A percentile compares a stretch with the other conserved stretches of the same genome.
Evolutionary conservation across 1,140 invertebrate genomes (phyloP).

Genomic region (Dryas iulia): DNA sequence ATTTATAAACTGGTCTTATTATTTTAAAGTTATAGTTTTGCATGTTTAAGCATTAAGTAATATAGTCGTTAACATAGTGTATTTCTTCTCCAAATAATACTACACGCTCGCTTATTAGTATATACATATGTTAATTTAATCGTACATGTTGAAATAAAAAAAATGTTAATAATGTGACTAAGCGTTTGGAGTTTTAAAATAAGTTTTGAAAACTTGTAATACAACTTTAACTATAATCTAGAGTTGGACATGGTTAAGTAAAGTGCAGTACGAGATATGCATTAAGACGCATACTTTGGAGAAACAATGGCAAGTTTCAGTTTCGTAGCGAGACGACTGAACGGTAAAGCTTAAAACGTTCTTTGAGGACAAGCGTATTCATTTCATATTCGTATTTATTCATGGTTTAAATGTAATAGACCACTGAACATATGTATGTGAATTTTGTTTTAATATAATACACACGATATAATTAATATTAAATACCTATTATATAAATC

Average conservation of each 20-base stretch:
- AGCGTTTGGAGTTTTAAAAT: conserved; percentile 18
- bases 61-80: too few relatives aligned
- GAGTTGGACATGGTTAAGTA: conserved; percentile 30
- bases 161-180: not conserved
- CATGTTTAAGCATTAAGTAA: too few relatives aligned
- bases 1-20: not conserved
- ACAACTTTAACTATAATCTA: conserved; percentile 11
- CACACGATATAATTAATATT: too few relatives aligned
- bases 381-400: not conserved
- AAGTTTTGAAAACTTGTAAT: conserved; percentile 18
- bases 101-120: not conserved
- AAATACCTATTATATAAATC: too few relatives aligned
- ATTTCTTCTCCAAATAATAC: too few relatives aligned
- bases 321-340: conserved; percentile 27
- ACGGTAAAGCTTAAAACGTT: conserved; percentile 26
- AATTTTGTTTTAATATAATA: too few relatives aligned
- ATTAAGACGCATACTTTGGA: conserved; percentile 20
- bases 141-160: too few relatives aligned
- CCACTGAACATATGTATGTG: not conserved
- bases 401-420: not conserved
- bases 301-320: conserved; percentile 37
- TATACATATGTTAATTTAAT: too few relatives aligned
- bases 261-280: conserved; percentile 18
- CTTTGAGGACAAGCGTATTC: conserved; percentile 26
- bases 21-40: not conserved